phyloP scores from a whole-genome alignment of 2,113 vertebrate species.

The Danio rerio region GRCz12tu NC_133195.1:30541001-30541500 shows the following conservation, averaged over 20 bases:
- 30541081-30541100: conserved; percentile 25
- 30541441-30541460: no score
- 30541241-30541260: neutral
- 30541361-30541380: no score
- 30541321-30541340: no score
- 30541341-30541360: no score
- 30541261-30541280: no score
- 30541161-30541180: neutral
- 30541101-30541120: neutral
- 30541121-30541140: neutral
- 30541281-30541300: neutral
- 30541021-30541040: neutral
- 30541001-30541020: neutral
- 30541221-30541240: neutral
- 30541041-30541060: neutral
- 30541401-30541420: no score
- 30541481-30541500: no score
- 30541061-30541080: conserved; percentile 1
- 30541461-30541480: no score
- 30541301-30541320: no score
- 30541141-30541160: neutral
- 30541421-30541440: no score
- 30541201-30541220: neutral
- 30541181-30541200: neutral
- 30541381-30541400: no score